Conservation (phyloP, 2,888 invertebrate species). For the Noctua fimbriata region DNA sequence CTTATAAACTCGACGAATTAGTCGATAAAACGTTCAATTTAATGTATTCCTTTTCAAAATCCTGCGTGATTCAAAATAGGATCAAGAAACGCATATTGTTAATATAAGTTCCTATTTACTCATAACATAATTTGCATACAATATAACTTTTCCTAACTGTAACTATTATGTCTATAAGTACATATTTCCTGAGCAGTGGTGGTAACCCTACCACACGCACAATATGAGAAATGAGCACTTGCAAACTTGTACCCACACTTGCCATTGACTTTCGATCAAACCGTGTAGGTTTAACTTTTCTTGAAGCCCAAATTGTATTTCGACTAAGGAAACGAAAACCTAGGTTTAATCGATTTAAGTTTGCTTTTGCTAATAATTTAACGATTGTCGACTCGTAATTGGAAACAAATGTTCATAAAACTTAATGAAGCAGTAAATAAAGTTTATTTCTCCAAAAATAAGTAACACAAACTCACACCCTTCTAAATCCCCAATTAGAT, state of each 20-base stretch:
- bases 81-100: background rate
- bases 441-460: constrained; percentile 38
- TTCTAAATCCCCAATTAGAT: constrained; percentile 52
- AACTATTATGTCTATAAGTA: constrained; percentile 38
- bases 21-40: constrained; percentile 6
- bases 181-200: constrained; percentile 27
- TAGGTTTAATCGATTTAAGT: constrained; percentile 15
- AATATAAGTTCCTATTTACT: constrained; percentile 14
- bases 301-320: constrained; percentile 6
- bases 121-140: constrained; percentile 50
- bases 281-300: constrained; percentile 13
- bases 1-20: background rate
- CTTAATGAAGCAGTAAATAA: constrained; percentile 39
- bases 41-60: constrained; percentile 9
- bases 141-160: constrained; percentile 48
- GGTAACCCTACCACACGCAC: constrained; percentile 46
- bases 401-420: constrained; percentile 40
- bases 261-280: constrained; percentile 28
- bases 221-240: constrained; percentile 24
- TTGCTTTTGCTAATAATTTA: constrained; percentile 32
- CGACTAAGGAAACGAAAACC: constrained; percentile 9
- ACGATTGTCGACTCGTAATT: constrained; percentile 21
- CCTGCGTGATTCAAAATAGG: background rate
- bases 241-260: constrained; percentile 21
- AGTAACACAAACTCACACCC: constrained; percentile 35